These are phyloP conservation scores for Pseudochirops cupreus DNA, from an alignment of 2,797 vertebrate species.

Conservation along the genomic window DNA sequence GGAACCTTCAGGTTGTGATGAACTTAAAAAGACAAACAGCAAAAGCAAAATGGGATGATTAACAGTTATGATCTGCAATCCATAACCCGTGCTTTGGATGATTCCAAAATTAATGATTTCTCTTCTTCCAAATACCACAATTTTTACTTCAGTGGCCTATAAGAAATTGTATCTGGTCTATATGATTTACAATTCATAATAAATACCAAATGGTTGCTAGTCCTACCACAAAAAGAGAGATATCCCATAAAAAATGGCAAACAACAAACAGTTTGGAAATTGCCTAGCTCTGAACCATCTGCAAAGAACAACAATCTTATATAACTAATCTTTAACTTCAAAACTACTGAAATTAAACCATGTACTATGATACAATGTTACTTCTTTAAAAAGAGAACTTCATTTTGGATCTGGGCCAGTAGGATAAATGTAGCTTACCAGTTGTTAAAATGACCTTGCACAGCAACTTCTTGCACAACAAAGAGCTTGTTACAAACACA, in stretches of 20 bases:
- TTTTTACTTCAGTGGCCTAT: neutral
- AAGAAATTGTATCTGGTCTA: neutral
- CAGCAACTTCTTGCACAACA: constrained; percentile 29
- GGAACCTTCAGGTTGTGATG: neutral
- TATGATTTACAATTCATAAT: constrained; percentile 54
- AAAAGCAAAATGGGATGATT: neutral
- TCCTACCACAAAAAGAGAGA: neutral
- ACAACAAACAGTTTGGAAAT: constrained; percentile 34
- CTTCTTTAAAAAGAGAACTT: constrained; percentile 45
- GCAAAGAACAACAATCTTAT: constrained; percentile 37
- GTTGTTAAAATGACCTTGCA: constrained; percentile 43
- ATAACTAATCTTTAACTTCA: constrained; percentile 57
- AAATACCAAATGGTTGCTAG: constrained; percentile 19
- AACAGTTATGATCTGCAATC: neutral
- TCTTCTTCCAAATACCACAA: neutral
- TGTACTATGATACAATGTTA: constrained; percentile 35
- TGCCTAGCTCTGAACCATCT: constrained; percentile 42
- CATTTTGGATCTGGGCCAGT: constrained; percentile 40
- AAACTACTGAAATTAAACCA: constrained; percentile 18
- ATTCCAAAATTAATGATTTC: neutral
- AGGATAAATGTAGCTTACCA: constrained; percentile 45
- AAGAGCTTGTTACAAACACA: constrained; percentile 21
- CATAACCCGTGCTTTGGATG: neutral
- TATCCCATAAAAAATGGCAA: constrained; percentile 33
- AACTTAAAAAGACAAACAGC: neutral